These are phyloP conservation scores for Hermetia illucens DNA, from an alignment of 1,140 invertebrate species.

Conservation along the genomic window DNA sequence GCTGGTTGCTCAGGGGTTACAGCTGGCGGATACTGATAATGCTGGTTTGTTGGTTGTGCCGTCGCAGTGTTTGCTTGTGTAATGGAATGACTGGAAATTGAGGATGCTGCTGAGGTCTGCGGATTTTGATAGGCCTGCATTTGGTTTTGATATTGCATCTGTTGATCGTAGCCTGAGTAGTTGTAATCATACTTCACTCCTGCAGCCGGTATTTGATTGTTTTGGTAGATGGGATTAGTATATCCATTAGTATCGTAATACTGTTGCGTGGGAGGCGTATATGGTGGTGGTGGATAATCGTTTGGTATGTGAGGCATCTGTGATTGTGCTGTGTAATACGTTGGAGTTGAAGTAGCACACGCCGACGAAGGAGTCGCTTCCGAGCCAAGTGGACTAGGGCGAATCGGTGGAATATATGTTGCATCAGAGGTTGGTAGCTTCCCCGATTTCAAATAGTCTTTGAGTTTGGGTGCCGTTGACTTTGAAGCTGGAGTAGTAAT, in stretches of 20 bases:
- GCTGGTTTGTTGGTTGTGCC: too few species aligned
- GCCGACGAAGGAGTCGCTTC: slow-evolving; percentile 24
- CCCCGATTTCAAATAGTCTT: slow-evolving; percentile 72
- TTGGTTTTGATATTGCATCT: slow-evolving; percentile 1
- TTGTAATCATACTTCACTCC: too few species aligned
- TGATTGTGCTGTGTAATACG: slow-evolving; percentile 5
- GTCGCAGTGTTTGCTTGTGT: too few species aligned
- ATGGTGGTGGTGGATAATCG: slow-evolving; percentile 25
- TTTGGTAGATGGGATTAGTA: slow-evolving; percentile 26
- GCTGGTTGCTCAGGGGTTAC: too few species aligned
- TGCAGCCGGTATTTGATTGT: slow-evolving; percentile 7
- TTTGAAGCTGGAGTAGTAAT: not conserved
- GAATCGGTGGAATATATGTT: slow-evolving; percentile 15
- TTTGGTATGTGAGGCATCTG: slow-evolving; percentile 3
- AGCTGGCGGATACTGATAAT: too few species aligned
- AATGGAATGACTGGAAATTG: too few species aligned
- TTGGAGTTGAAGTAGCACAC: slow-evolving; percentile 8
- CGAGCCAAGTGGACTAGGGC: slow-evolving; percentile 19
- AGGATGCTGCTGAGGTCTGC: too few species aligned
- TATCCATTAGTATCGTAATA: slow-evolving; percentile 25
- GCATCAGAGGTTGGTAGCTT: slow-evolving; percentile 28
- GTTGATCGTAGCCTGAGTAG: too few species aligned
- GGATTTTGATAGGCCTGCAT: too few species aligned
- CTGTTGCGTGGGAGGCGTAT: slow-evolving; percentile 23
- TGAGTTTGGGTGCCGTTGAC: slow-evolving; percentile 45